Percentiles rank a stretch among this genome's conserved stretches.
Conservation (phyloP, 1,140 invertebrate species). For the Mactra quadrangularis region DNA sequence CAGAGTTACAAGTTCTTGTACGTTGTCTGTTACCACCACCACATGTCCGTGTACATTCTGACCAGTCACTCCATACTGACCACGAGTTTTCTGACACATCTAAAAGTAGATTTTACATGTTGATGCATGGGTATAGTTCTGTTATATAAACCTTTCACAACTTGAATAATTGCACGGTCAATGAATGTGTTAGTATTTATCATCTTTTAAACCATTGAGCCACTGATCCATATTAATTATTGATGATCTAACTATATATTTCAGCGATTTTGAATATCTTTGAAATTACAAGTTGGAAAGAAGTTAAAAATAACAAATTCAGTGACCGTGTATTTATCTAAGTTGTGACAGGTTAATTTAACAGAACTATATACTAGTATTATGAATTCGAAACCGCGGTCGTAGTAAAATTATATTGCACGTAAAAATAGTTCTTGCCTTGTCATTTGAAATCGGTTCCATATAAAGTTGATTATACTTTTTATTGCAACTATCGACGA, state of each 20-base stretch:
- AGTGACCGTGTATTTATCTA: no score
- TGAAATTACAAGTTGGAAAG: no score
- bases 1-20: constrained; percentile 30
- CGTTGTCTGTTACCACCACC: constrained; percentile 34
- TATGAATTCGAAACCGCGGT: not conserved
- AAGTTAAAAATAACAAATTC: no score
- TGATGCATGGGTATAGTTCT: not conserved
- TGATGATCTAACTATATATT: not conserved
- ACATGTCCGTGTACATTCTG: constrained; percentile 43
- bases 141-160: no score
- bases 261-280: not conserved
- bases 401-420: not conserved
- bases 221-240: no score
- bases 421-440: not conserved
- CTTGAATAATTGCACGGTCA: no score
- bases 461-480: no score
- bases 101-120: not conserved
- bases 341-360: no score
- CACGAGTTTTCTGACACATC: not conserved
- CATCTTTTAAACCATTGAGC: no score
- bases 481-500: no score
- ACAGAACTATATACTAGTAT: not conserved
- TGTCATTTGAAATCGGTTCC: no score
- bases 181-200: no score
- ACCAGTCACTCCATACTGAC: constrained; percentile 53